Evolutionary conservation across 2,113 vertebrate genomes (phyloP).

Genomic region (Anseranas semipalmata): DNA sequence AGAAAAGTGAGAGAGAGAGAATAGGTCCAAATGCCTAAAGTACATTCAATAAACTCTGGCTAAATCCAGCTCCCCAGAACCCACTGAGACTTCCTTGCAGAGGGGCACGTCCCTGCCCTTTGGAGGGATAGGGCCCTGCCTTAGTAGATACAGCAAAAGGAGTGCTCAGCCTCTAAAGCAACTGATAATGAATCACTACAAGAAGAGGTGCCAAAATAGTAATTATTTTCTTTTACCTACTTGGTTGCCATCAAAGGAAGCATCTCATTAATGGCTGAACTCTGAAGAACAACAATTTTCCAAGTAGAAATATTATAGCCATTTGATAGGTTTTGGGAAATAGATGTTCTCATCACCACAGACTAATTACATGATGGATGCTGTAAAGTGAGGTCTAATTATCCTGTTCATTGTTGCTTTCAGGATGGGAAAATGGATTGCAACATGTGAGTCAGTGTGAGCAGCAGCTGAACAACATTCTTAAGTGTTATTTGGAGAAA

Average conservation of each 20-base stretch:
- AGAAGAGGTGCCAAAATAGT: background rate
- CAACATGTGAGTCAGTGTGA: conserved; percentile 74
- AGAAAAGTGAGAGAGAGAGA: background rate
- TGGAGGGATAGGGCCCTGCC: background rate
- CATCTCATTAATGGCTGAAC: background rate
- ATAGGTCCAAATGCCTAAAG: background rate
- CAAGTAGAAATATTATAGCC: background rate
- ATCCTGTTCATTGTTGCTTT: background rate
- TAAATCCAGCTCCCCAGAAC: background rate
- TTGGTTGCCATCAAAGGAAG: background rate
- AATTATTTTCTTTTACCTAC: background rate
- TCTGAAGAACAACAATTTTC: background rate
- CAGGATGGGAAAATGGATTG: conserved; percentile 76
- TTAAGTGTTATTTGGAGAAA: conserved; percentile 65
- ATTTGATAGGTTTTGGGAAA: background rate
- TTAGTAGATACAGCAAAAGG: background rate
- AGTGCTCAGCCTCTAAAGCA: background rate
- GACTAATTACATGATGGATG: background rate
- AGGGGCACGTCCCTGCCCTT: background rate
- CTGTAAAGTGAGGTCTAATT: background rate
- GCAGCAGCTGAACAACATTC: conserved; percentile 65
- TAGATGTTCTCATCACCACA: background rate
- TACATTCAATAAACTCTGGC: background rate
- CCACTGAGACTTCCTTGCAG: no score
- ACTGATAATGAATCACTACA: background rate